phyloP scores from a whole-genome alignment of 2,113 vertebrate species.

The Macquaria australasica region DNA sequence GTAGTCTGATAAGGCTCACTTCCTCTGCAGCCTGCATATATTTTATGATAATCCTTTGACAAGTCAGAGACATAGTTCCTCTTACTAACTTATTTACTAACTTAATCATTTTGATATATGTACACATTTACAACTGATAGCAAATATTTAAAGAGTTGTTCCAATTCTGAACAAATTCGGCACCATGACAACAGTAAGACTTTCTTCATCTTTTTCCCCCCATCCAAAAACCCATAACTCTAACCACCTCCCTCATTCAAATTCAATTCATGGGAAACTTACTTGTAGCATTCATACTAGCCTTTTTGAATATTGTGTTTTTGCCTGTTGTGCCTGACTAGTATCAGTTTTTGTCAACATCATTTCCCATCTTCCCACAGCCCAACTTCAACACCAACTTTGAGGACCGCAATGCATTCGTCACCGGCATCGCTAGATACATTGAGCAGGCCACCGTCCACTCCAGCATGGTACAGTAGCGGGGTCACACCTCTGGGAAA shows the following conservation, averaged over 20 bases:
- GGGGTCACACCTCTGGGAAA: background rate
- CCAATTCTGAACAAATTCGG: no score
- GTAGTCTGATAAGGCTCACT: background rate
- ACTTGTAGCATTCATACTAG: background rate
- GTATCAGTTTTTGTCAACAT: background rate
- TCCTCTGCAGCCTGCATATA: background rate
- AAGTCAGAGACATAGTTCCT: background rate
- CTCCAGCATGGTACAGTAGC: slow-evolving; percentile 92
- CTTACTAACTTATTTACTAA: background rate
- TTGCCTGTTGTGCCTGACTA: background rate
- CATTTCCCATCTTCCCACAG: slow-evolving; percentile 76
- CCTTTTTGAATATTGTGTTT: background rate
- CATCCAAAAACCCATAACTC: no score
- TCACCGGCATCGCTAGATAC: slow-evolving; percentile 98
- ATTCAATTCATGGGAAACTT: background rate
- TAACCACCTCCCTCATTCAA: no score
- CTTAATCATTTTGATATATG: background rate
- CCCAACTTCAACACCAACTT: slow-evolving; percentile 99
- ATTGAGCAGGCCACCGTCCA: slow-evolving; percentile 98
- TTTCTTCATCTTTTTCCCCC: no score
- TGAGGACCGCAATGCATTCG: slow-evolving; percentile 98
- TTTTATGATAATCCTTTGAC: no score
- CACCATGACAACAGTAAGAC: no score
- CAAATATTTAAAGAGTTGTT: no score
- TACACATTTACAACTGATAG: background rate